phyloP scores from a whole-genome alignment of 1,140 invertebrate species.

The Neodiprion pinetum region DNA sequence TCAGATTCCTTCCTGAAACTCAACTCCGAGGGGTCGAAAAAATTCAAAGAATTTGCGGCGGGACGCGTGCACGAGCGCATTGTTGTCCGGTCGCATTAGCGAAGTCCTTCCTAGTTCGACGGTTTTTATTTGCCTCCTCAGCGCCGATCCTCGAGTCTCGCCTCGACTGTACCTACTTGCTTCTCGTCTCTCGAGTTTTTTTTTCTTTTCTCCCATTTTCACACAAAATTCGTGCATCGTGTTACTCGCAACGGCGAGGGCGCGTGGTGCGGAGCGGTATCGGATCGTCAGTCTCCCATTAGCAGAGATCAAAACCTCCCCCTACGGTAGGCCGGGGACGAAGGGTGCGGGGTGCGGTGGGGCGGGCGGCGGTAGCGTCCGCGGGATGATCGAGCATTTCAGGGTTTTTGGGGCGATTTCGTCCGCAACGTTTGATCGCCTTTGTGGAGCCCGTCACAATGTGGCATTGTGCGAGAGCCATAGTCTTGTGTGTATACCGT shows the following conservation, averaged over 20 bases:
- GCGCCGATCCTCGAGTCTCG: too few species aligned
- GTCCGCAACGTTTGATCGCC: slow-evolving; percentile 22
- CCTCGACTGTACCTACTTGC: neutral
- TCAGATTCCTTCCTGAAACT: slow-evolving; percentile 11
- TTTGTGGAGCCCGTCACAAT: slow-evolving; percentile 50
- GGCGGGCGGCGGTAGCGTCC: slow-evolving; percentile 23
- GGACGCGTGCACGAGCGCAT: slow-evolving; percentile 9
- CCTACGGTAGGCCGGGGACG: neutral
- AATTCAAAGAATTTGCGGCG: slow-evolving; percentile 11
- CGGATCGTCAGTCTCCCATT: neutral
- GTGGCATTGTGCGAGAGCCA: slow-evolving; percentile 47
- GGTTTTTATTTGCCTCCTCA: neutral
- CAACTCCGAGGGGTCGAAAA: neutral
- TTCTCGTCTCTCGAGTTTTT: too few species aligned
- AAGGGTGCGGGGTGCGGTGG: slow-evolving; percentile 16
- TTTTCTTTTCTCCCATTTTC: too few species aligned
- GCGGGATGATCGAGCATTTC: slow-evolving; percentile 36
- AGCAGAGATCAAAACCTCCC: slow-evolving; percentile 17
- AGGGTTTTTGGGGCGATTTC: slow-evolving; percentile 23
- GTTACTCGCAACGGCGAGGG: too few species aligned
- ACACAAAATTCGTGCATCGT: too few species aligned
- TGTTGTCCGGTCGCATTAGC: slow-evolving; percentile 13
- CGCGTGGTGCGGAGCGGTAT: neutral
- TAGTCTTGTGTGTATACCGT: slow-evolving; percentile 44
- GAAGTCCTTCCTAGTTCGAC: neutral